phyloP scores from a whole-genome alignment of 1,140 invertebrate species.

The Coenobita brevimanus region DNA sequence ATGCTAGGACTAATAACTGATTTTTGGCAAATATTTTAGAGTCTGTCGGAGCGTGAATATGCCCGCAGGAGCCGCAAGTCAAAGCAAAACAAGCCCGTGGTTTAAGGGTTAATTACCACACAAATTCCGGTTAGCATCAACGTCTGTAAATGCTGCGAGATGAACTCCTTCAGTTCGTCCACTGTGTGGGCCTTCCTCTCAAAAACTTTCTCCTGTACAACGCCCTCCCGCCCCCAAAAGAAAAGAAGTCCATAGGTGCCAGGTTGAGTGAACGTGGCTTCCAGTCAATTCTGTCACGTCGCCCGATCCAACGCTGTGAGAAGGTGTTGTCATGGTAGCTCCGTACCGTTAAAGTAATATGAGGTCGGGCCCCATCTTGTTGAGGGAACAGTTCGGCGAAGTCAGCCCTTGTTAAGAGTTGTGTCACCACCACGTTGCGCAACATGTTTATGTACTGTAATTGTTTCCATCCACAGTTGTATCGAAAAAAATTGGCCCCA shows the following conservation, averaged over 20 bases:
- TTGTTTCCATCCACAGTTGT: not conserved
- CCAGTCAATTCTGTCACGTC: not conserved
- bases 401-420: not conserved
- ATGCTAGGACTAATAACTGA: no score
- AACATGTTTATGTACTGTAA: conserved; percentile 10
- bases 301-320: no score
- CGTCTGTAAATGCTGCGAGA: no score
- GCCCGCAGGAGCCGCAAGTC: no score
- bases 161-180: not conserved
- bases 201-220: not conserved
- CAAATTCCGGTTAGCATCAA: no score
- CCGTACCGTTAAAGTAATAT: not conserved
- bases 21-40: no score
- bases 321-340: not conserved
- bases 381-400: not conserved
- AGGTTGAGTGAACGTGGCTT: not conserved
- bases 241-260: not conserved
- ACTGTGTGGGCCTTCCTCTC: not conserved
- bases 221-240: no score
- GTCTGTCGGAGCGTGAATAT: no score
- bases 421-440: not conserved
- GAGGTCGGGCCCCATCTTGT: not conserved
- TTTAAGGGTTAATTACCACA: no score
- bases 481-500: not conserved
- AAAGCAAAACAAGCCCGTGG: no score